phyloP scores from a whole-genome alignment of 2,888 invertebrate species.

The Cheiracanthium punctorium region DNA sequence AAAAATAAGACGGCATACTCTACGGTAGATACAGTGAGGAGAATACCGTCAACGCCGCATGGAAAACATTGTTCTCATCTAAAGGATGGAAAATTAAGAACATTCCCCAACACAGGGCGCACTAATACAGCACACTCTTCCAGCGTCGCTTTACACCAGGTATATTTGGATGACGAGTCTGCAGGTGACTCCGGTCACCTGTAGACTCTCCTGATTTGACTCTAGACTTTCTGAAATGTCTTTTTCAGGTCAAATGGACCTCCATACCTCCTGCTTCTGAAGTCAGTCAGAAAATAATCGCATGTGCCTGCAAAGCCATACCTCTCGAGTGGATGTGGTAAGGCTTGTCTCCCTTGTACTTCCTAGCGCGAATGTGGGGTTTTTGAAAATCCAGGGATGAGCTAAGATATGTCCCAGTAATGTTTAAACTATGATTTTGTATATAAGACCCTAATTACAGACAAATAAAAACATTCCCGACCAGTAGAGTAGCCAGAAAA shows the following conservation, averaged over 20 bases:
- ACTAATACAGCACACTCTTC: background rate
- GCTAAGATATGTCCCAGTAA: too few species aligned
- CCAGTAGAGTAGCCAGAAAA: too few species aligned
- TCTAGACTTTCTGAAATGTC: too few species aligned
- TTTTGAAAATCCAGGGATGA: too few species aligned
- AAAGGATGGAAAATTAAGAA: background rate
- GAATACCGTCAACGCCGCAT: background rate
- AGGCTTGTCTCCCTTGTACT: background rate
- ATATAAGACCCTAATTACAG: background rate
- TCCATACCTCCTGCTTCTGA: background rate
- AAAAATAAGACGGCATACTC: background rate
- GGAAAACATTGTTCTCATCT: background rate
- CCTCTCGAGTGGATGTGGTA: too few species aligned
- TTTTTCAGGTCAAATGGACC: background rate
- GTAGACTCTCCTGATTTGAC: background rate
- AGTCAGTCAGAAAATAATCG: background rate
- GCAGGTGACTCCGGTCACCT: background rate
- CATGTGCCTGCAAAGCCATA: background rate
- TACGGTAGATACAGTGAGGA: background rate
- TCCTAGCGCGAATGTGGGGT: too few species aligned
- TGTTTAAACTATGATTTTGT: too few species aligned
- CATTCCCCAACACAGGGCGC: background rate
- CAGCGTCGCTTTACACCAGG: background rate
- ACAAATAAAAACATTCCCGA: background rate
- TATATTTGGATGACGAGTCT: background rate